Evolutionary conservation across 2,113 vertebrate species (phyloP).

Genomic region (Etia nguti): DNA sequence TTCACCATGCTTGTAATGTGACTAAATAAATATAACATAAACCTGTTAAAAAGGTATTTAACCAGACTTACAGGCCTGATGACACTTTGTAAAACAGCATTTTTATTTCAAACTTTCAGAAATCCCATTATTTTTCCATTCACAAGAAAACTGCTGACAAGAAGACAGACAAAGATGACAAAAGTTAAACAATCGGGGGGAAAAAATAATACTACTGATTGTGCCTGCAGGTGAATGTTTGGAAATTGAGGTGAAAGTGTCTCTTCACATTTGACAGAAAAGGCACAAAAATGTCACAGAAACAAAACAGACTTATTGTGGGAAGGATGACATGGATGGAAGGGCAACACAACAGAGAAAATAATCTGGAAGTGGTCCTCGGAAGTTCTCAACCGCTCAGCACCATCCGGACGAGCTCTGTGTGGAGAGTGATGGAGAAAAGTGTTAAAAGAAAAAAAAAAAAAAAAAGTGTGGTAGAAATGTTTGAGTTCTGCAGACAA

Average conservation of each 20-base stretch:
- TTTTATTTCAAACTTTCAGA: constrained; percentile 62
- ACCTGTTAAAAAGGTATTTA: neutral
- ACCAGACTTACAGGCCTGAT: neutral
- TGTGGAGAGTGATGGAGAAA: neutral
- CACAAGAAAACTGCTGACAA: neutral
- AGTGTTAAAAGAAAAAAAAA: neutral
- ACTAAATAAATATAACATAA: neutral
- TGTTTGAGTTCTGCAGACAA: neutral
- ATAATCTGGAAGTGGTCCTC: constrained; percentile 10
- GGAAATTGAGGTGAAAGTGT: constrained; percentile 18
- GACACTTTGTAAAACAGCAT: constrained; percentile 11
- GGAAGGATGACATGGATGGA: constrained; percentile 8
- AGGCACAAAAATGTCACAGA: constrained; percentile 55
- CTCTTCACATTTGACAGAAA: constrained; percentile 58
- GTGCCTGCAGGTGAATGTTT: constrained; percentile 6
- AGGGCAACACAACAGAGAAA: neutral
- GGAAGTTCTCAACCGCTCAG: constrained; percentile 80
- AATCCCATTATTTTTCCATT: constrained; percentile 36
- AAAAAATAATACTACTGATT: neutral
- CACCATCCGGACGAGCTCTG: constrained; percentile 92
- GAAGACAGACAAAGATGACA: neutral
- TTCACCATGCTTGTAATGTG: neutral
- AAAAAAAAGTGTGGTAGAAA: neutral
- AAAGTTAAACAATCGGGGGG: neutral
- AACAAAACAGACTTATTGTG: constrained; percentile 2